Percentiles rank a stretch among this genome's conserved stretches.
These are phyloP conservation scores for Saccostrea cuccullata DNA, from an alignment of 1,140 invertebrate genomes.

Conservation along the genomic window DNA sequence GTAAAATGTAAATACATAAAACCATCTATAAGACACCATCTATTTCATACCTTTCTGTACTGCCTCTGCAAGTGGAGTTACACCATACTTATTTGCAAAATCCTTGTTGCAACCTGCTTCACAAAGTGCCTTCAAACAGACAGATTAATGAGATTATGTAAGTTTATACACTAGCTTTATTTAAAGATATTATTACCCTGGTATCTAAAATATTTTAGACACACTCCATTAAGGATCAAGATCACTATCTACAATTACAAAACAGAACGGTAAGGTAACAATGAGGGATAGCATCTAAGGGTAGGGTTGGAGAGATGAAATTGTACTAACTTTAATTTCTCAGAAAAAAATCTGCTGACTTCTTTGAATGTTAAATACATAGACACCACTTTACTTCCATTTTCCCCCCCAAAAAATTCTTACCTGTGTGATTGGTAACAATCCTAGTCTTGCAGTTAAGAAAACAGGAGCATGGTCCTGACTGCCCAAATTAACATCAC, in stretches of 20 bases:
- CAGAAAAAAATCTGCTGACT: too few relatives aligned
- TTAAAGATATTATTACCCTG: too few relatives aligned
- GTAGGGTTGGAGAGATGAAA: too few relatives aligned
- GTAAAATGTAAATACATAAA: background rate
- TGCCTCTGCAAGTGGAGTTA: conserved; percentile 69
- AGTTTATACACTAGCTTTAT: too few relatives aligned
- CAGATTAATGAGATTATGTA: background rate
- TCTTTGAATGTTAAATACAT: too few relatives aligned
- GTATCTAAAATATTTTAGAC: too few relatives aligned
- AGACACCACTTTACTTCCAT: too few relatives aligned
- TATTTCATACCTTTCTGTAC: conserved; percentile 63
- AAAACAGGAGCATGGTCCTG: conserved; percentile 72
- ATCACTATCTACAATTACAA: too few relatives aligned
- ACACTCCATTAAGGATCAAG: too few relatives aligned
- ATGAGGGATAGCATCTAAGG: too few relatives aligned
- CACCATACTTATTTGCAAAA: conserved; percentile 66
- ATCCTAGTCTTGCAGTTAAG: conserved; percentile 65
- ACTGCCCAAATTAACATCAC: conserved; percentile 70
- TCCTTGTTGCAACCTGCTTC: conserved; percentile 66
- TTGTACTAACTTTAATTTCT: too few relatives aligned
- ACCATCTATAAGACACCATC: background rate
- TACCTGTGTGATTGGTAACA: conserved; percentile 66
- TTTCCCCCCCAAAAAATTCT: conserved; percentile 4
- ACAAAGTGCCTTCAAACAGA: conserved; percentile 63
- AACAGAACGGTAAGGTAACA: too few relatives aligned